Evolutionary conservation across 2,797 vertebrate genomes (phyloP).

Genomic region (Loriculus beryllinus): DNA sequence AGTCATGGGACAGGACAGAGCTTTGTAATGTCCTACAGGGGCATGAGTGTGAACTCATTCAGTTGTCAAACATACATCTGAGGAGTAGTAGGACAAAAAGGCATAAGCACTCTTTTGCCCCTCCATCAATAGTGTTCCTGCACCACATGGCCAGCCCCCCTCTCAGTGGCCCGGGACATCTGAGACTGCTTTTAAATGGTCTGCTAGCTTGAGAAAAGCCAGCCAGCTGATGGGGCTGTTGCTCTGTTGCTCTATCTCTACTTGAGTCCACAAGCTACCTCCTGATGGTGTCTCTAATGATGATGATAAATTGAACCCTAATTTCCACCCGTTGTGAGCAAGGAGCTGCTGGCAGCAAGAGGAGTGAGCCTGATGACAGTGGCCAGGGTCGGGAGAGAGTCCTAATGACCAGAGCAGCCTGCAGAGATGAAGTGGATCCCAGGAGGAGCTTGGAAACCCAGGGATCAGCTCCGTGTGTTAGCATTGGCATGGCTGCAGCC

Average conservation of each 20-base stretch:
- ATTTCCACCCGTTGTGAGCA: rapidly evolving
- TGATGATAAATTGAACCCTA: rapidly evolving
- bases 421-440: no score
- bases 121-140: neutral
- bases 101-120: neutral
- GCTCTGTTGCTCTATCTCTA: rapidly evolving
- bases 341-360: neutral
- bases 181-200: neutral
- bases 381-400: neutral
- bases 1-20: neutral
- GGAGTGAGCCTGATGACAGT: rapidly evolving
- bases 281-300: neutral
- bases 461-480: no score
- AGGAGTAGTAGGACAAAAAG: neutral
- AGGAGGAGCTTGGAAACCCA: no score
- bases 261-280: rapidly evolving
- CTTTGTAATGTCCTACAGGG: neutral
- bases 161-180: neutral
- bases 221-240: neutral
- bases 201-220: neutral
- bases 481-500: no score
- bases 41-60: neutral
- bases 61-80: rapidly evolving
- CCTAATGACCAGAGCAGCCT: neutral
- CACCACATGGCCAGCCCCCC: neutral